A percentile compares a stretch with the other conserved stretches of the same genome.
phyloP scores from a whole-genome alignment of 2,113 vertebrate genomes.

The Baryphthengus martii region DNA sequence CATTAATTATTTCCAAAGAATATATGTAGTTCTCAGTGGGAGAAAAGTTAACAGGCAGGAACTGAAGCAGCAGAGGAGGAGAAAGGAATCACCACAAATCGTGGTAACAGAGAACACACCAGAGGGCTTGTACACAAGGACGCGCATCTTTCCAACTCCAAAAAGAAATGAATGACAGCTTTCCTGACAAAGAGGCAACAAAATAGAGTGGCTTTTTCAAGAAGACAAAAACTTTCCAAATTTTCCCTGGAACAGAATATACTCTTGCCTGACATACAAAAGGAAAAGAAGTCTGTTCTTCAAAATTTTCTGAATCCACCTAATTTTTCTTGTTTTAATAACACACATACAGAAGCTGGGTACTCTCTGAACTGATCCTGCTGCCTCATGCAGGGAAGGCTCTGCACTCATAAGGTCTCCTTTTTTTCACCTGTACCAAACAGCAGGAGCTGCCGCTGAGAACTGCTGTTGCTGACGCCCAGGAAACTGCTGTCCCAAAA shows the following conservation, averaged over 20 bases:
- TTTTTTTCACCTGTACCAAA: neutral
- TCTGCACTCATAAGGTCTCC: neutral
- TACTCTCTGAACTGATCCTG: neutral
- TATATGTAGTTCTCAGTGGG: neutral
- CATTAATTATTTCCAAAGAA: slow-evolving; percentile 29
- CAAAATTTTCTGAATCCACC: neutral
- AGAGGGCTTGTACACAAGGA: neutral
- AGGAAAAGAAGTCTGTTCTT: neutral
- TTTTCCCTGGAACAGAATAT: neutral
- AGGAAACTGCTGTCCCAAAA: neutral
- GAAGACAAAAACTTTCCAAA: neutral
- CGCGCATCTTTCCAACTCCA: neutral
- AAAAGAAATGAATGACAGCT: neutral
- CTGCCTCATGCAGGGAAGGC: neutral
- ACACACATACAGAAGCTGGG: neutral
- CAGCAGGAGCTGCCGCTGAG: neutral
- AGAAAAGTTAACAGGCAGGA: neutral
- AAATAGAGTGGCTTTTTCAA: neutral
- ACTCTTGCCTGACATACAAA: neutral
- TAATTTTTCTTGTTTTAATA: neutral
- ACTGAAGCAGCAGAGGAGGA: neutral
- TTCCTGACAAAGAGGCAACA: neutral
- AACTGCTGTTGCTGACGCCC: neutral
- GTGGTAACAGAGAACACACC: fast-evolving
- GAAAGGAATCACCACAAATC: neutral